Evolutionary conservation across 2,797 vertebrate genomes (phyloP), one percentile per base, ranked within the genome.

Genomic region (Gymnodraco acuticeps): DNA sequence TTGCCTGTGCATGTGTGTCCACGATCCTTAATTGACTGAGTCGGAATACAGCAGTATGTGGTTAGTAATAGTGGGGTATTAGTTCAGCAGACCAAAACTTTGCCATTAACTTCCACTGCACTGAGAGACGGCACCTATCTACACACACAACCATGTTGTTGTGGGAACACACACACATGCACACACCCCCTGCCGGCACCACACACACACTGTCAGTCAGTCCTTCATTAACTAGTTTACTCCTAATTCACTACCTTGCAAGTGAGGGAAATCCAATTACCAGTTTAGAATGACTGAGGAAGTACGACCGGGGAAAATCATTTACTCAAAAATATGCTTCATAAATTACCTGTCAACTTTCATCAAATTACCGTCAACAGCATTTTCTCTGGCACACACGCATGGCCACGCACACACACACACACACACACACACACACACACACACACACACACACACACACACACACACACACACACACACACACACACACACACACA

Each of bases 281-380:
- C 77, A 79, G 73, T 84, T 59, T 61, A 80, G 76, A 86, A 89
- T 85, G 85, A 85, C 83, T 79, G 82, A 83, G 64, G 78, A 89
- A 77, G 84, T 74, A 82, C 81, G 65, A 81, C 56, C 69, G 31
- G 86, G 58, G 85, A 92, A 92, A 92, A 90, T 88, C 38, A 89
- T 91, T 92, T 94, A 85, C 85, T 77, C 86, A 59, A 91, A 94
- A 95, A 94, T 94, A 94, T 94, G 93, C 87, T 94, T 90, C 76
- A 88, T 91, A 92, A 95, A 96, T 94, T 91, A 93, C 90, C 92
- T 95, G 92, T 92, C 93, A 94, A 84, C 80, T 93, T 94, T 94
- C 88, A 94, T 94, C 88, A 92, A 90, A 92, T 91, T 81, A 90
- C 81, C 63, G 82, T 91, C 88, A 89, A 89, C 87, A 83, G 82